Percentiles rank a stretch among this genome's conserved stretches.
Conservation (phyloP, 2,797 vertebrate genomes). For the Melanotaenia parkinsoni region DNA sequence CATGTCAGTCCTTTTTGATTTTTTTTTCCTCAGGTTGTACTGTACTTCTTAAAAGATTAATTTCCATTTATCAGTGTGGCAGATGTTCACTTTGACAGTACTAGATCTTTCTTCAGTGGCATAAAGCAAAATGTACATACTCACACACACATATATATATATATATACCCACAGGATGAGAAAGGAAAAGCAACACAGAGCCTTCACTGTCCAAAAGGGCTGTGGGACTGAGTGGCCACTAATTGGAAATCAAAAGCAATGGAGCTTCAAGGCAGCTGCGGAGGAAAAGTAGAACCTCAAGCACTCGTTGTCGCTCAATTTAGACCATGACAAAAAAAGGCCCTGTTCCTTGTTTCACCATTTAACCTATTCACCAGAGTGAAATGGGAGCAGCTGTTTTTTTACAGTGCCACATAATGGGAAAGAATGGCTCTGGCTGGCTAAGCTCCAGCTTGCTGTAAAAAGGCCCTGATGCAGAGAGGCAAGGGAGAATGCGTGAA, state of each 20-base stretch:
- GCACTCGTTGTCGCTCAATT: conserved; percentile 75
- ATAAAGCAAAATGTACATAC: neutral
- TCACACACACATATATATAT: neutral
- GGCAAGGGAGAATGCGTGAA: conserved; percentile 44
- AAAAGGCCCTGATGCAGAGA: conserved; percentile 54
- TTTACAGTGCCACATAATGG: conserved; percentile 70
- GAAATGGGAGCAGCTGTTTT: conserved; percentile 80
- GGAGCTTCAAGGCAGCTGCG: conserved; percentile 61
- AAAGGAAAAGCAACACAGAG: neutral
- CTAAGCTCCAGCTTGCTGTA: conserved; percentile 57
- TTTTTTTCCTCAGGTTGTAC: neutral
- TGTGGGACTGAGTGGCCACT: conserved; percentile 58
- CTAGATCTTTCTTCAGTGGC: conserved; percentile 4
- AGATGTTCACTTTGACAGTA: neutral
- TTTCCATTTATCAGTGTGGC: conserved; percentile 26
- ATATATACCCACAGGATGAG: neutral
- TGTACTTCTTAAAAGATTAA: conserved; percentile 11
- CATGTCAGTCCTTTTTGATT: too few species aligned
- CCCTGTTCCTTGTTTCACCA: conserved; percentile 65
- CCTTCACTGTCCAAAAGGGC: conserved; percentile 28
- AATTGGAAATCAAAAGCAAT: conserved; percentile 74
- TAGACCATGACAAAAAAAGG: conserved; percentile 61
- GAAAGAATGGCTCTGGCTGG: conserved; percentile 70
- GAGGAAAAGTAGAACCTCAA: conserved; percentile 52
- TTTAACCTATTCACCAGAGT: conserved; percentile 81